Conservation (phyloP, 2,888 invertebrate species). For the Agrenia bidenticulata region DNA sequence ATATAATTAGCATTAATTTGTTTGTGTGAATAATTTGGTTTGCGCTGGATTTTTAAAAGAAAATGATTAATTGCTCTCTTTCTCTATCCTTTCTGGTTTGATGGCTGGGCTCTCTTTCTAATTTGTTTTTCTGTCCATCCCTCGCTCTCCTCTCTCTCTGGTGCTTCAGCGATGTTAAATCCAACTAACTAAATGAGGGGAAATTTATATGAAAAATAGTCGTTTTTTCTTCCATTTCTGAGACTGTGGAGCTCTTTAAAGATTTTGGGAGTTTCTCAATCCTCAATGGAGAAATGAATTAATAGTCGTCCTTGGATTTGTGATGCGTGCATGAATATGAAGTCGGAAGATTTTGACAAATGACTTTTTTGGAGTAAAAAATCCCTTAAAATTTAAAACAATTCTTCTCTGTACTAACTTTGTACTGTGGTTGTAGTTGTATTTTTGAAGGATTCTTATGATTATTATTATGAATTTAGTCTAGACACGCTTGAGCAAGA, state of each 20-base stretch:
- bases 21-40: conserved; percentile 53
- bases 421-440: background rate
- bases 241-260: background rate
- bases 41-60: conserved; percentile 24
- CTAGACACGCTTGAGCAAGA: conserved; percentile 13
- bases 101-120: conserved; percentile 28
- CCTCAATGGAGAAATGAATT: conserved; percentile 24
- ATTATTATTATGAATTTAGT: conserved; percentile 18
- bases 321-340: conserved; percentile 43
- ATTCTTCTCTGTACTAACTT: conserved; percentile 8
- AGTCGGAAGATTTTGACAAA: conserved; percentile 45
- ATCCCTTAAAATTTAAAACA: conserved; percentile 25
- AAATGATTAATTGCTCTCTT: conserved; percentile 51
- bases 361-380: conserved; percentile 42
- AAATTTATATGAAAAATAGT: conserved; percentile 18
- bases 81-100: conserved; percentile 35
- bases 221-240: background rate
- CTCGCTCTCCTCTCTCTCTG: conserved; percentile 15
- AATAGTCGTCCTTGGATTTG: conserved; percentile 50
- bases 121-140: conserved; percentile 41
- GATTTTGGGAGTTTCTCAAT: conserved; percentile 18
- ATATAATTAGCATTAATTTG: conserved; percentile 53
- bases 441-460: background rate
- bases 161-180: background rate
- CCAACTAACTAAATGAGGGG: conserved; percentile 11